phyloP scores from a whole-genome alignment of 2,797 vertebrate species.

The Lepilemur septentrionalis region DNA sequence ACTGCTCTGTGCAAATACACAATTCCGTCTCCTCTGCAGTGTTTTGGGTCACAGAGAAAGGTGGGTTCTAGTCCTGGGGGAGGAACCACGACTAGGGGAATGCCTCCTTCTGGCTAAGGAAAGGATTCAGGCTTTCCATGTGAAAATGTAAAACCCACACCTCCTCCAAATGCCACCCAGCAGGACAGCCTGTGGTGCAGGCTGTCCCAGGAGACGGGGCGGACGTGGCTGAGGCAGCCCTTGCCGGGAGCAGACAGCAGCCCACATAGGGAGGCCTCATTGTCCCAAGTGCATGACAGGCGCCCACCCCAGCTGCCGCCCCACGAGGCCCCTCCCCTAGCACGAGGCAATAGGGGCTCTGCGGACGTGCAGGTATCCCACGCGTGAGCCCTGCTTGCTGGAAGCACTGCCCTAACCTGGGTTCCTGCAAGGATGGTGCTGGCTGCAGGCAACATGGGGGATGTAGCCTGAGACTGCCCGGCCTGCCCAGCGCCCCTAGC shows the following conservation, averaged over 20 bases:
- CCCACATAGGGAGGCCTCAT: background rate
- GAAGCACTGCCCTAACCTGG: background rate
- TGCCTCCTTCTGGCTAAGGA: background rate
- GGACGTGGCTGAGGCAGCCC: background rate
- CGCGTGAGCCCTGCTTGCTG: background rate
- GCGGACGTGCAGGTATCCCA: background rate
- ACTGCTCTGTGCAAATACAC: background rate
- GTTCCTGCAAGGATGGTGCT: background rate
- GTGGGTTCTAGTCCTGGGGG: background rate
- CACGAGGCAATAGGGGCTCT: background rate
- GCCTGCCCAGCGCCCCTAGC: too few relatives aligned
- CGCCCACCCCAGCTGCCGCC: too few relatives aligned
- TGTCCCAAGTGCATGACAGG: background rate
- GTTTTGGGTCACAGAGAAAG: background rate
- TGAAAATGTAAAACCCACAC: background rate
- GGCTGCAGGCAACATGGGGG: background rate
- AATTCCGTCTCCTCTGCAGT: background rate
- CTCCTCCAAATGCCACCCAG: background rate
- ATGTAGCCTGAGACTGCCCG: background rate
- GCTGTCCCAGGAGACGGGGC: background rate
- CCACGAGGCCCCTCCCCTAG: background rate
- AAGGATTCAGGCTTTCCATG: background rate
- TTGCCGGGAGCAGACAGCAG: background rate
- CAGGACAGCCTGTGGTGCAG: background rate
- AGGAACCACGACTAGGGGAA: background rate